Evolutionary conservation across 2,888 invertebrate species (phyloP), one percentile per base, ranked within the genome.

Genomic region (Microctonus hyperodae): DNA sequence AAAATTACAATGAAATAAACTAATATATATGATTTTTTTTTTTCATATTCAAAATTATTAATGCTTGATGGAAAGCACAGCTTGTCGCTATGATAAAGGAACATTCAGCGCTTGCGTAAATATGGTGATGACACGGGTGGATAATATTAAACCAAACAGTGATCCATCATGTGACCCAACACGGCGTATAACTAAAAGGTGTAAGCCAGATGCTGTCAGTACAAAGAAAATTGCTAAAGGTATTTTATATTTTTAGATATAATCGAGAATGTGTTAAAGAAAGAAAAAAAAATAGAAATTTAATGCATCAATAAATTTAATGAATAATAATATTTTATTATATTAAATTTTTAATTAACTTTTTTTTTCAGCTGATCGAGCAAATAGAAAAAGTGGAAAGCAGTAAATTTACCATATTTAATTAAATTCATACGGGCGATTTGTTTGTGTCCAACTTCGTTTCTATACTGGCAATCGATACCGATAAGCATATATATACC

Each of bases 51-150:
- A n/a, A 28, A 60, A 48, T 75, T 69, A 73, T 74, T 73, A 76
- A 73, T 77, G 74, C 70, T 73, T 72, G 70, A 71, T 73, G 71
- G 70, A 70, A 70, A 72, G 60, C 75, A 65, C 80, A 92, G 95
- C 94, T 73, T 95, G 95, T 85, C 92, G 95, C 76, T 95, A 95
- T 85, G 94, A 94, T 80, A 95, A 95, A 84, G 93, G 94, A 37
- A 86, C 92, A 71, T 95, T 95, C 94, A 91, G 91, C 81, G 92
- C 92, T 81, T 95, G 95, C 86, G 87, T 90, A 72, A 91, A 90
- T 79, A 92, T 92, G 72, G 90, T 91, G 86, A 94, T 94, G 92
- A 90, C 91, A 74, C 88, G 95, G 81, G 90, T 90, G 76, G 94
- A 95, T 83, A 91, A 90, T 85, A 86, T 95, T 80, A 95, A 94